These are phyloP conservation scores for Furcula furcula DNA, from an alignment of 2,888 invertebrate species.

Conservation along the genomic window DNA sequence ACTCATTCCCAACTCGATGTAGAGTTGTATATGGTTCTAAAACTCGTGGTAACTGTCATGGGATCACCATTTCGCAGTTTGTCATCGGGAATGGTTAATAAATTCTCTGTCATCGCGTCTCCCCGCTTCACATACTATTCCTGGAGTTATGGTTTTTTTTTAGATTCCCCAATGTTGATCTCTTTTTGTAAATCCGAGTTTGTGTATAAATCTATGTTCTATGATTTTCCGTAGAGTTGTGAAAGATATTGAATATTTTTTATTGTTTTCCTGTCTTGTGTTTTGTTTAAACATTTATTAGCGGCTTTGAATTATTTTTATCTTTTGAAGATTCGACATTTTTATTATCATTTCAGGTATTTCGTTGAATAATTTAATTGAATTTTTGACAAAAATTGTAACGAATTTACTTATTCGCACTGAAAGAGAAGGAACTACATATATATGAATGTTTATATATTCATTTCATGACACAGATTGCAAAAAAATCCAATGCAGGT, in stretches of 20 bases:
- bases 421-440: too few relatives aligned
- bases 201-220: slow-evolving; percentile 31
- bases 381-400: too few relatives aligned
- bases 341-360: too few relatives aligned
- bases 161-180: slow-evolving; percentile 12
- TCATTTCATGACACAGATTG: too few relatives aligned
- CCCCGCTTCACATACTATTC: slow-evolving; percentile 60
- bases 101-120: slow-evolving; percentile 73
- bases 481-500: too few relatives aligned
- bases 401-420: too few relatives aligned
- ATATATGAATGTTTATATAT: too few relatives aligned
- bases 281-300: too few relatives aligned
- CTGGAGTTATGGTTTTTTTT: slow-evolving; percentile 41
- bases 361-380: too few relatives aligned
- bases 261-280: slow-evolving; percentile 2
- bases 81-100: slow-evolving; percentile 76
- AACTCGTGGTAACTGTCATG: slow-evolving; percentile 26
- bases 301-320: too few relatives aligned
- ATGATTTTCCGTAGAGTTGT: slow-evolving; percentile 6
- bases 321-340: too few relatives aligned
- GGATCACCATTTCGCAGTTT: slow-evolving; percentile 61
- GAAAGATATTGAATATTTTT: slow-evolving; percentile 14
- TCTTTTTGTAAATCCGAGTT: slow-evolving; percentile 22
- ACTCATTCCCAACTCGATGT: slow-evolving; percentile 2
- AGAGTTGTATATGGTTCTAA: slow-evolving; percentile 3